phyloP scores from a whole-genome alignment of 2,888 invertebrate genomes.

The Protonemura montana region DNA sequence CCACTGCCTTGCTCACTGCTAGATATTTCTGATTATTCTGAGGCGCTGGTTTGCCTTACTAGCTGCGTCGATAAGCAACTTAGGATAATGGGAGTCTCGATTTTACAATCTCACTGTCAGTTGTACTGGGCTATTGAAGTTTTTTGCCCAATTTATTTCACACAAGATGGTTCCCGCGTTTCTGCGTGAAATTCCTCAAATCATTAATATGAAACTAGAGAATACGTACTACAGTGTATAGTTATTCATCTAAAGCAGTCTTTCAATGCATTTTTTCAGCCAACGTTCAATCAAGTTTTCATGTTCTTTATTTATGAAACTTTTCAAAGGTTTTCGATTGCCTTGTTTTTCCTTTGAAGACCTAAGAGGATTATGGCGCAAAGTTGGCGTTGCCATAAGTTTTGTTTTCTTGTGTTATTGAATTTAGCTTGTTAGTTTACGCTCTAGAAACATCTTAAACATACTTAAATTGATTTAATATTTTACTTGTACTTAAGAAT shows the following conservation, averaged over 20 bases:
- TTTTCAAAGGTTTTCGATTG: conserved; percentile 17
- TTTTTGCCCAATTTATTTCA: not conserved
- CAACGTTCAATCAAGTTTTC: not conserved
- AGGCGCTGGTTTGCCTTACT: too few species aligned
- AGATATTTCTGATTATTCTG: too few species aligned
- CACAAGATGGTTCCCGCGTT: not conserved
- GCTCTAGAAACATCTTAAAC: conserved; percentile 29
- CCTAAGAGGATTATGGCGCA: conserved; percentile 32
- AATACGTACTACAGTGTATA: not conserved
- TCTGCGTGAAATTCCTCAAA: not conserved
- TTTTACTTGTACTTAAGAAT: conserved; percentile 21
- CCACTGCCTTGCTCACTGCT: too few species aligned
- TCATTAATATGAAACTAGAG: not conserved
- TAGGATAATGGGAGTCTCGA: not conserved
- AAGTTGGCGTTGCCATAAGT: conserved; percentile 37
- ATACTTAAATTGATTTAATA: conserved; percentile 40
- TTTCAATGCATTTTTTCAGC: not conserved
- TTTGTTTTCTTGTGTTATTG: conserved; percentile 38
- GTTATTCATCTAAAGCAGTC: not conserved
- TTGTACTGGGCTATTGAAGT: not conserved
- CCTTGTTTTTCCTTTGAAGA: conserved; percentile 26
- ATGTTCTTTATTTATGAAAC: not conserved
- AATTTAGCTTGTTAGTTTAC: conserved; percentile 37
- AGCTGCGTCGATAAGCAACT: too few species aligned
- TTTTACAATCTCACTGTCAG: not conserved